Conservation (phyloP, 2,113 vertebrate genomes). For the Prunella himalayana region DNA sequence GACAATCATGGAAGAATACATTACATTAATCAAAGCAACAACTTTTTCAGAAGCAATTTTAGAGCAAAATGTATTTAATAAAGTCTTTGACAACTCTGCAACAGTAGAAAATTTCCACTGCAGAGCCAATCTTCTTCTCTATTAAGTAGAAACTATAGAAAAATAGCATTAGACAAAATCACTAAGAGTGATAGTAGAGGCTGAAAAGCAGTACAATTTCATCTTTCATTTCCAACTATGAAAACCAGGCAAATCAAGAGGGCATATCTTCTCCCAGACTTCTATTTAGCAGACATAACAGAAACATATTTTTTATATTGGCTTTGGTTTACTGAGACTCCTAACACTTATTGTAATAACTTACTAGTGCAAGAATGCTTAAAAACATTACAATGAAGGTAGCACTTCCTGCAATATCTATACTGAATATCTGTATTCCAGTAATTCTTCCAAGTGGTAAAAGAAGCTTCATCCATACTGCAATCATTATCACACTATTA, state of each 20-base stretch:
- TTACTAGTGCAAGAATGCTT: background rate
- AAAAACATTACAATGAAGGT: background rate
- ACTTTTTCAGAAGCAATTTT: slow-evolving; percentile 28
- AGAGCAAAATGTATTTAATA: background rate
- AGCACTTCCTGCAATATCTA: background rate
- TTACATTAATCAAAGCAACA: background rate
- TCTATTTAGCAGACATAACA: background rate
- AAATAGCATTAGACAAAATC: background rate
- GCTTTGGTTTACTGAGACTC: background rate
- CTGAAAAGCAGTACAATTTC: background rate
- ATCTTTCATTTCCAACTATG: background rate
- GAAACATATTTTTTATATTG: background rate
- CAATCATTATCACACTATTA: background rate
- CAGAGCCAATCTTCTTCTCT: background rate
- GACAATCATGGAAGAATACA: background rate
- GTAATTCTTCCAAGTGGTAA: background rate
- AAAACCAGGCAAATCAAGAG: background rate
- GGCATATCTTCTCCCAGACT: background rate
- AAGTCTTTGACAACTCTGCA: background rate
- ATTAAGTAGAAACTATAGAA: background rate
- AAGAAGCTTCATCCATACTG: background rate
- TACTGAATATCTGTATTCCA: background rate
- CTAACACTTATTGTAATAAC: background rate
- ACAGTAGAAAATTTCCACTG: background rate
- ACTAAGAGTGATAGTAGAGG: background rate